phyloP scores from a whole-genome alignment of 1,140 invertebrate genomes.

The Sitophilus oryzae region DNA sequence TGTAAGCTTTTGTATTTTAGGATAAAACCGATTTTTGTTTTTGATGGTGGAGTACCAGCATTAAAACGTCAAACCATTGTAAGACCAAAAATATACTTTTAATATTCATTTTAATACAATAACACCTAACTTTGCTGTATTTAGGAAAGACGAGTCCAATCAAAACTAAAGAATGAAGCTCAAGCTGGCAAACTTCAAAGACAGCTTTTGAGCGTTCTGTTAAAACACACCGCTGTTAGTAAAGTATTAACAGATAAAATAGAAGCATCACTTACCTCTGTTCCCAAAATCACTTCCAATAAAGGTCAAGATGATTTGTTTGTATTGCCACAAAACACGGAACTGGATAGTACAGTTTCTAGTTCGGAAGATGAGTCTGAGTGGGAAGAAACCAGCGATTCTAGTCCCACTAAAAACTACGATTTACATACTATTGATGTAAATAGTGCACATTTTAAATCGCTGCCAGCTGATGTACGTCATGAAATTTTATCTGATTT shows the following conservation, averaged over 20 bases:
- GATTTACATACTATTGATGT: constrained; percentile 79
- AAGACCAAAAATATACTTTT: constrained; percentile 42
- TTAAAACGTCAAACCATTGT: constrained; percentile 92
- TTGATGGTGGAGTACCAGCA: constrained; percentile 89
- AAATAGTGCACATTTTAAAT: constrained; percentile 69
- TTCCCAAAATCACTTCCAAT: constrained; percentile 8
- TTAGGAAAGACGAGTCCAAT: constrained; percentile 70
- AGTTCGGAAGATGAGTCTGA: constrained; percentile 20
- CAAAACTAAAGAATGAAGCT: constrained; percentile 66
- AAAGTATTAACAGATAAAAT: constrained; percentile 54
- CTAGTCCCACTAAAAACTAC: constrained; percentile 47
- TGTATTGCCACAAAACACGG: constrained; percentile 54
- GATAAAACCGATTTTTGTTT: constrained; percentile 98
- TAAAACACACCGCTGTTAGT: constrained; percentile 56
- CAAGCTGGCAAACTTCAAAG: constrained; percentile 66
- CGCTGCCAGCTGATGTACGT: constrained; percentile 77
- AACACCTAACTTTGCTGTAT: too few relatives aligned
- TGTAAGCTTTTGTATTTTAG: constrained; percentile 95
- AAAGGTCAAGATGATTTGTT: constrained; percentile 60
- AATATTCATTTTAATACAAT: too few relatives aligned
- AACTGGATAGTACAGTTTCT: constrained; percentile 42
- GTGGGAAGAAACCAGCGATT: constrained; percentile 36
- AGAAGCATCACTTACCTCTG: constrained; percentile 43
- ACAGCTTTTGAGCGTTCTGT: constrained; percentile 57
- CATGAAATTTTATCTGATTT: constrained; percentile 90